phyloP scores from a whole-genome alignment of 2,113 vertebrate species.

The Grantiella picta region DNA sequence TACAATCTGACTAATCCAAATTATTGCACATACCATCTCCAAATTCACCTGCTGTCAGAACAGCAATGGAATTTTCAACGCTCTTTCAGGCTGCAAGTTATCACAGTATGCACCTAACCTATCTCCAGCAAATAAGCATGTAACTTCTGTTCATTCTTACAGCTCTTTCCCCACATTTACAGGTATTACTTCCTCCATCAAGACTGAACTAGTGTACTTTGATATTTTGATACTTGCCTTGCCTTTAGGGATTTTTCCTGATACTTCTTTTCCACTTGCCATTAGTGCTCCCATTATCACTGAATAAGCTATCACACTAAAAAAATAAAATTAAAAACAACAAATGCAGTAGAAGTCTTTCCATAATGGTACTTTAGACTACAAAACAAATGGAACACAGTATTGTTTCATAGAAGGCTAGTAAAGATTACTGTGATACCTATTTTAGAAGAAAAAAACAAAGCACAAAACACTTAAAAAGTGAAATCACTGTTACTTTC shows the following conservation, averaged over 20 bases:
- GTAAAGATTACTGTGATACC: not conserved
- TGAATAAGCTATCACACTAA: constrained; percentile 93
- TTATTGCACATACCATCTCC: not conserved
- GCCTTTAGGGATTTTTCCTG: constrained; percentile 93
- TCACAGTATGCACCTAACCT: not conserved
- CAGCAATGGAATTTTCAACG: not conserved
- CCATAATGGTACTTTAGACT: not conserved
- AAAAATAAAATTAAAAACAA: not conserved
- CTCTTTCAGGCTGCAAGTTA: not conserved
- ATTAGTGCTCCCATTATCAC: constrained; percentile 95
- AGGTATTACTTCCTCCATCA: not conserved
- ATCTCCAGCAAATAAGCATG: not conserved
- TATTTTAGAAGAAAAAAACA: not conserved
- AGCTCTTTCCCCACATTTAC: not conserved
- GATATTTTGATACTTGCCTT: constrained; percentile 77
- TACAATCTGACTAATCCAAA: not conserved
- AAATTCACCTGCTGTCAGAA: not conserved
- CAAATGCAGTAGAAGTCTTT: not conserved
- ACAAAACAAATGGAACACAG: not conserved
- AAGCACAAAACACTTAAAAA: not conserved
- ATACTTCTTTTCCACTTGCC: constrained; percentile 95
- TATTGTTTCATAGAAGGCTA: not conserved
- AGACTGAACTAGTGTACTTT: not conserved
- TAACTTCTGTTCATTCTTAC: not conserved
- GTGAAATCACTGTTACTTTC: not conserved